These are phyloP conservation scores for Cavia aperea DNA, from an alignment of 2,113 vertebrate genomes.

Conservation along the genomic window DNA sequence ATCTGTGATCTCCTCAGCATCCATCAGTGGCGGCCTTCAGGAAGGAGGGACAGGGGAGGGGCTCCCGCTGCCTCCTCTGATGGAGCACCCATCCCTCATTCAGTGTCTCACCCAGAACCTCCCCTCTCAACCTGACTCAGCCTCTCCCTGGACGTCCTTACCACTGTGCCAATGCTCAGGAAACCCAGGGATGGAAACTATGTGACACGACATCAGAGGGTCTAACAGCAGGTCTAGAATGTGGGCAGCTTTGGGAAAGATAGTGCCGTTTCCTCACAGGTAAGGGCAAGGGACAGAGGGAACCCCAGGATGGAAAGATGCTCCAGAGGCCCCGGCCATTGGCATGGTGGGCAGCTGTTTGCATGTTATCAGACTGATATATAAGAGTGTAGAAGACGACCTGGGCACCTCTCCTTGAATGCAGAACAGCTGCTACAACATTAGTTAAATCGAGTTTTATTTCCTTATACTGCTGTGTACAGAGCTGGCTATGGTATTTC, in stretches of 20 bases:
- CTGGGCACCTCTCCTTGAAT: no score
- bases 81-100: not conserved
- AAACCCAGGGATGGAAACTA: not conserved
- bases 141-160: not conserved
- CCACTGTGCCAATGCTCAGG: not conserved
- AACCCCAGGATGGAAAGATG: not conserved
- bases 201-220: not conserved
- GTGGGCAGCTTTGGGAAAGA: no score
- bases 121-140: not conserved
- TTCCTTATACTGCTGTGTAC: no score
- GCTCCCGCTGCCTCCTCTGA: not conserved
- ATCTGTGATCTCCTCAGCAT: no score
- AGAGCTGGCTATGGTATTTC: no score
- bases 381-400: not conserved
- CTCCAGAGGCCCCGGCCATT: rapidly evolving
- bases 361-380: not conserved
- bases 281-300: no score
- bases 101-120: not conserved
- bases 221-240: not conserved
- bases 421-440: no score
- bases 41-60: no score
- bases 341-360: no score
- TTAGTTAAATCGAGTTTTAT: no score
- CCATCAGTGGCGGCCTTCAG: not conserved
- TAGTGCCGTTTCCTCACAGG: not conserved